These are phyloP conservation scores for Lagodon rhomboides DNA, from an alignment of 2,797 vertebrate genomes.

Conservation along the genomic window DNA sequence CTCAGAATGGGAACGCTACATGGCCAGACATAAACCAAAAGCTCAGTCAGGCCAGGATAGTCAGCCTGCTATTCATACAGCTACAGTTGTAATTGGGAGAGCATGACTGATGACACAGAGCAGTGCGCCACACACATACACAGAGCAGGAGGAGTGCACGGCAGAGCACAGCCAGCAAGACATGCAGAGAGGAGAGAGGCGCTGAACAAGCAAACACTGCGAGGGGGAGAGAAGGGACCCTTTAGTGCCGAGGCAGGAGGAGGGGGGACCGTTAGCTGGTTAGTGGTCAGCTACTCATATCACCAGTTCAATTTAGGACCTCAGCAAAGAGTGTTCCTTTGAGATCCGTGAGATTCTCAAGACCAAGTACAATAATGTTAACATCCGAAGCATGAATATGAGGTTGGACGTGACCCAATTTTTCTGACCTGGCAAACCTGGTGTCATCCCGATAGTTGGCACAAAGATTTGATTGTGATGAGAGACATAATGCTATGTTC, in stretches of 20 bases:
- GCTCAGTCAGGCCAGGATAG: conserved; percentile 55
- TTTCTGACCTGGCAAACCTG: conserved; percentile 63
- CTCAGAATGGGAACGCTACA: conserved; percentile 55
- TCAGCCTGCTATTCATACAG: conserved; percentile 66
- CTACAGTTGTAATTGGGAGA: conserved; percentile 73
- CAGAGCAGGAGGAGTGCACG: conserved; percentile 63
- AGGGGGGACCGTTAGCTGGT: conserved; percentile 57
- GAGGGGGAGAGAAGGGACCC: conserved; percentile 55
- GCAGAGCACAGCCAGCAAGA: conserved; percentile 66
- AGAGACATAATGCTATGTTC: conserved; percentile 73
- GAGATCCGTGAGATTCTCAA: conserved; percentile 21
- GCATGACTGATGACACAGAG: conserved; percentile 81
- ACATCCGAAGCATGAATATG: neutral
- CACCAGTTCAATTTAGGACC: conserved; percentile 49
- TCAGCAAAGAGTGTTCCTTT: conserved; percentile 34
- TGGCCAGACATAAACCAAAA: conserved; percentile 59
- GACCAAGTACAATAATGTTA: conserved; percentile 19
- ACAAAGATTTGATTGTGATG: conserved; percentile 81
- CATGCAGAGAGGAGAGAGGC: conserved; percentile 68
- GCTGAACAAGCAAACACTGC: conserved; percentile 71
- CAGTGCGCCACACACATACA: conserved; percentile 72
- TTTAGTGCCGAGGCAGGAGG: conserved; percentile 55
- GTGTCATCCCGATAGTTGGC: conserved; percentile 51
- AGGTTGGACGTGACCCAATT: conserved; percentile 42
- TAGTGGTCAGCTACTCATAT: conserved; percentile 70